Percentiles rank a stretch among this genome's conserved stretches.
Evolutionary conservation across 2,113 vertebrate genomes (phyloP).

Genomic region (Alouatta palliata): DNA sequence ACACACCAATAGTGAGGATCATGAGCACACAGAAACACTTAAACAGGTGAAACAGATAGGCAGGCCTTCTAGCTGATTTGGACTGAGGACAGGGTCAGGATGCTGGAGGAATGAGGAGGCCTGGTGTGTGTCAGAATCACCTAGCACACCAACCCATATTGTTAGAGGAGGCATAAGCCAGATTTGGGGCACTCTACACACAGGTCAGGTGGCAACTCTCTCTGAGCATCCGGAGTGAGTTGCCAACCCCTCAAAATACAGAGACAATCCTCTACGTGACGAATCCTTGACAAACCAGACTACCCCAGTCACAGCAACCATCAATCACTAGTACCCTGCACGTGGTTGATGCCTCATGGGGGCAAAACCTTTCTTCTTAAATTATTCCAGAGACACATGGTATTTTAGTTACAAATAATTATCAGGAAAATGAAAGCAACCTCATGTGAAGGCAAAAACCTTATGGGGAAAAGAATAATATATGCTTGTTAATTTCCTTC

Average conservation of each 20-base stretch:
- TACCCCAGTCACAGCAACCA: not conserved
- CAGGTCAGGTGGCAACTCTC: not conserved
- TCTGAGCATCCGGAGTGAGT: not conserved
- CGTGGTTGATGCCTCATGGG: not conserved
- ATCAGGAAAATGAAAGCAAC: not conserved
- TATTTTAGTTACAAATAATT: slow-evolving; percentile 6
- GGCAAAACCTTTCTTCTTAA: slow-evolving; percentile 6
- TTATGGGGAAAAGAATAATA: not conserved
- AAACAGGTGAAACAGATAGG: not conserved
- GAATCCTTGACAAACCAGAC: not conserved
- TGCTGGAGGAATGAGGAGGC: not conserved
- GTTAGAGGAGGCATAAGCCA: not conserved
- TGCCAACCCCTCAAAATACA: not conserved
- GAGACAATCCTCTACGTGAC: not conserved
- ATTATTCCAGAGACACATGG: not conserved
- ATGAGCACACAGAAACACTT: not conserved
- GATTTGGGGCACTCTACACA: not conserved
- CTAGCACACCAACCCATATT: not conserved
- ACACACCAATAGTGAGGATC: not conserved
- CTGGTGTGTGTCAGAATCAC: not conserved
- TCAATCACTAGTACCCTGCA: not conserved
- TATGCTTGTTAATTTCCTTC: not conserved
- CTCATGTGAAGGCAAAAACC: not conserved
- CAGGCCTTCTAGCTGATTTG: not conserved
- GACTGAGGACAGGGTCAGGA: not conserved